Conservation (phyloP, 2,888 invertebrate species). For the Heliconius erato region DNA sequence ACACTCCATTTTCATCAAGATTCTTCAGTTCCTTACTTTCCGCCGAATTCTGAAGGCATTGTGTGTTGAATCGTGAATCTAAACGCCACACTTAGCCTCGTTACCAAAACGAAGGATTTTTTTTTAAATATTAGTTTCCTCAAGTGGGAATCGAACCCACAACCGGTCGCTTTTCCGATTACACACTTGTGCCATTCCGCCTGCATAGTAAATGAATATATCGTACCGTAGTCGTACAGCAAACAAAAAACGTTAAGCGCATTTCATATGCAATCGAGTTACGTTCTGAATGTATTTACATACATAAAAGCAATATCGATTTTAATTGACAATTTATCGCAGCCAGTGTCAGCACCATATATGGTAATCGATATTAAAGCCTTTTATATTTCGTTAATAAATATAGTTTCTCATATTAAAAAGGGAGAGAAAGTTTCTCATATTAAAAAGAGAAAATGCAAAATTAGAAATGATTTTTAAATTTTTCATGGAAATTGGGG, state of each 20-base stretch:
- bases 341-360: neutral
- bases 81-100: neutral
- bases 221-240: conserved; percentile 14
- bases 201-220: neutral
- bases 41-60: neutral
- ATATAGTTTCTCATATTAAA: neutral
- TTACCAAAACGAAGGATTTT: neutral
- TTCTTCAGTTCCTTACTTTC: neutral
- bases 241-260: conserved; percentile 14
- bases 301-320: conserved; percentile 41
- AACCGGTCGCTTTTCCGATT: neutral
- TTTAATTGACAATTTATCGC: conserved; percentile 44
- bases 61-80: neutral
- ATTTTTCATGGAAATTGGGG: no score
- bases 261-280: conserved; percentile 54
- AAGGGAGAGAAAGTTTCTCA: no score
- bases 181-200: neutral
- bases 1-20: neutral
- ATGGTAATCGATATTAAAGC: neutral
- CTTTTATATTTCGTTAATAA: neutral
- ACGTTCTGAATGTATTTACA: conserved; percentile 48
- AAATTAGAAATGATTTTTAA: no score
- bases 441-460: no score
- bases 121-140: neutral
- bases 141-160: neutral